phyloP scores from a whole-genome alignment of 2,888 invertebrate species.

The Diaperis boleti region DNA sequence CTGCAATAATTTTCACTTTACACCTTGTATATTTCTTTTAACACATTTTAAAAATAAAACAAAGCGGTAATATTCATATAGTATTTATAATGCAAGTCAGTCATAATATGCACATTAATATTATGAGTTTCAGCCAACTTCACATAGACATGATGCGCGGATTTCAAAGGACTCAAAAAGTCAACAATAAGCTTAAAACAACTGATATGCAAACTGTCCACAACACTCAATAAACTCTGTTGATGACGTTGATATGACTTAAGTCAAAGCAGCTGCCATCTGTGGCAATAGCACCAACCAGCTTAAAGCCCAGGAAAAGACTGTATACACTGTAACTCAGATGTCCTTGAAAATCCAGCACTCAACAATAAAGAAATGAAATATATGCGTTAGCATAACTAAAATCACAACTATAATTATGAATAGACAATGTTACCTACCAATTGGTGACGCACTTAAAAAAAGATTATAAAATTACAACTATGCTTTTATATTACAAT shows the following conservation, averaged over 20 bases:
- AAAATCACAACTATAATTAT: conserved; percentile 25
- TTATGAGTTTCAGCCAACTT: conserved; percentile 34
- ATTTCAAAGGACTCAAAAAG: conserved; percentile 38
- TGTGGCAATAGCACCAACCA: conserved; percentile 24
- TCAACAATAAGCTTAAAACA: conserved; percentile 17
- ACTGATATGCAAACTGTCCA: conserved; percentile 12
- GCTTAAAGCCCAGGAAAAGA: neutral
- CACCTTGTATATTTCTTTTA: neutral
- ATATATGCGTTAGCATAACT: conserved; percentile 6
- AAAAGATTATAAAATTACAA: conserved; percentile 45
- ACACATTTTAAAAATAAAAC: conserved; percentile 7
- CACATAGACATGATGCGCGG: conserved; percentile 34
- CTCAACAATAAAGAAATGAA: conserved; percentile 8
- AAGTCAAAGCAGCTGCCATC: conserved; percentile 22
- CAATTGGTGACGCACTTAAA: conserved; percentile 30
- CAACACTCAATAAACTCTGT: conserved; percentile 22
- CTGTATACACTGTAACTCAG: neutral
- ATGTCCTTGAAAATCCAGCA: conserved; percentile 29
- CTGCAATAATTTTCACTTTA: too few species aligned
- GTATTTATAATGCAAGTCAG: conserved; percentile 61
- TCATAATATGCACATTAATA: conserved; percentile 60
- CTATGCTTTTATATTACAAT: conserved; percentile 47
- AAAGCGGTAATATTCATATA: conserved; percentile 43
- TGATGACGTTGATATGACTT: conserved; percentile 33
- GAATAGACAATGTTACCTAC: conserved; percentile 12